These are phyloP conservation scores for Grammomys dolichurus DNA, from an alignment of 2,113 vertebrate species.

Conservation along the genomic window DNA sequence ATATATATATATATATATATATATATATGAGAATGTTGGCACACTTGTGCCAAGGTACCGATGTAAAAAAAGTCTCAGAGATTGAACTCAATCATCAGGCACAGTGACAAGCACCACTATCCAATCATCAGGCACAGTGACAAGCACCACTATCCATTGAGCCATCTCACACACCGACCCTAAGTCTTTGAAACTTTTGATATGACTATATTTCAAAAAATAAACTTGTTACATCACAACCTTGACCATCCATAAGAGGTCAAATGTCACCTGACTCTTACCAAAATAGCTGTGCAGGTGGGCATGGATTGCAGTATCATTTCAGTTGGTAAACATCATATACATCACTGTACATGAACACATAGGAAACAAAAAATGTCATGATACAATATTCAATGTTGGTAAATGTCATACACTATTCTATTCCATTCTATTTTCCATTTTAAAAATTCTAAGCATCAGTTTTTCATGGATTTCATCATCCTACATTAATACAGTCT, in stretches of 20 bases:
- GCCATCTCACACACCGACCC: neutral
- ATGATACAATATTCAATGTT: neutral
- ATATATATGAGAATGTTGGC: neutral
- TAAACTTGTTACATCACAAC: neutral
- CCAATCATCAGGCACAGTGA: neutral
- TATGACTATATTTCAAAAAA: neutral
- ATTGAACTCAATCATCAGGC: neutral
- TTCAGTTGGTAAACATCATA: neutral
- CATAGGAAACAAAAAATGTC: constrained; percentile 2
- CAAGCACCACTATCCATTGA: neutral
- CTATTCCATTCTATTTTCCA: neutral
- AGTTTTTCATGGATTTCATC: neutral
- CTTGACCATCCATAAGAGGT: neutral
- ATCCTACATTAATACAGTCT: neutral
- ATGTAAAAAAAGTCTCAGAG: neutral
- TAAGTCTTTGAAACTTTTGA: neutral
- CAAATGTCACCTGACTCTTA: neutral
- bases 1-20: too few relatives aligned
- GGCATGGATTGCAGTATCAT: neutral
- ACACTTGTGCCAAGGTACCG: neutral
- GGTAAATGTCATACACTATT: neutral
- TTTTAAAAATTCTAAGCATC: constrained; percentile 23
- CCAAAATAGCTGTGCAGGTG: neutral
- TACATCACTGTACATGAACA: neutral
- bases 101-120: neutral